Percentiles rank a stretch among this genome's conserved stretches.
Conservation (phyloP, 2,888 invertebrate species). For the Drosophila lutescens region DNA sequence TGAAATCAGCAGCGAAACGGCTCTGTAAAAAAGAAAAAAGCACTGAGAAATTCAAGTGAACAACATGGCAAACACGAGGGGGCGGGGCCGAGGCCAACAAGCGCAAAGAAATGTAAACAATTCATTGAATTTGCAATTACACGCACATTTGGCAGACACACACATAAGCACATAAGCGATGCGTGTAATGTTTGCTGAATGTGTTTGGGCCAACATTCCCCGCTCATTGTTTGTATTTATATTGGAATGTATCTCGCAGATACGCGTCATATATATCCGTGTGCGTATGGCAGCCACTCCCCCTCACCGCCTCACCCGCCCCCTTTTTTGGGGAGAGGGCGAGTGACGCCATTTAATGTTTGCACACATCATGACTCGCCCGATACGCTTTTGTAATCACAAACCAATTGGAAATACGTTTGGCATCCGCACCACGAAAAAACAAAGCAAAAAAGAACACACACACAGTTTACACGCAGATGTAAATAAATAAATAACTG, state of each 20-base stretch:
- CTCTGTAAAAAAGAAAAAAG: conserved; percentile 31
- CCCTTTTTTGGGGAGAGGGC: conserved; percentile 11
- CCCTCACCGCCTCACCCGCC: background rate
- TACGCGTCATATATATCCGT: conserved; percentile 77
- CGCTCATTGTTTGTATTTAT: conserved; percentile 56
- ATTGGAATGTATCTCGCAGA: conserved; percentile 73
- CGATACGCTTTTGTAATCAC: conserved; percentile 82
- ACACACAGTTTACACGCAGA: conserved; percentile 41
- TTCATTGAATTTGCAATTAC: conserved; percentile 82
- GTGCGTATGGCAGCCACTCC: conserved; percentile 54
- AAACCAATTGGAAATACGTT: conserved; percentile 75
- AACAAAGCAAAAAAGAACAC: conserved; percentile 13
- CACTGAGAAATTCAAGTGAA: conserved; percentile 52
- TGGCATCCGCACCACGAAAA: conserved; percentile 31
- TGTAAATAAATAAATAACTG: conserved; percentile 45
- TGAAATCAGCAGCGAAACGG: conserved; percentile 64
- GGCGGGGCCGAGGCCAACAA: conserved; percentile 60
- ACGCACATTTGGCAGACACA: conserved; percentile 77
- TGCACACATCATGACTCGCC: conserved; percentile 81
- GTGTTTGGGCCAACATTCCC: conserved; percentile 12
- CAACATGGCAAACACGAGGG: conserved; percentile 51
- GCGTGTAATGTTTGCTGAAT: conserved; percentile 72
- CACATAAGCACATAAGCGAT: conserved; percentile 40
- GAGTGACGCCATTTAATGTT: conserved; percentile 79
- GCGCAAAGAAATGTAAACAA: conserved; percentile 81